phyloP scores from a whole-genome alignment of 2,888 invertebrate species.

The Agelastica alni region DNA sequence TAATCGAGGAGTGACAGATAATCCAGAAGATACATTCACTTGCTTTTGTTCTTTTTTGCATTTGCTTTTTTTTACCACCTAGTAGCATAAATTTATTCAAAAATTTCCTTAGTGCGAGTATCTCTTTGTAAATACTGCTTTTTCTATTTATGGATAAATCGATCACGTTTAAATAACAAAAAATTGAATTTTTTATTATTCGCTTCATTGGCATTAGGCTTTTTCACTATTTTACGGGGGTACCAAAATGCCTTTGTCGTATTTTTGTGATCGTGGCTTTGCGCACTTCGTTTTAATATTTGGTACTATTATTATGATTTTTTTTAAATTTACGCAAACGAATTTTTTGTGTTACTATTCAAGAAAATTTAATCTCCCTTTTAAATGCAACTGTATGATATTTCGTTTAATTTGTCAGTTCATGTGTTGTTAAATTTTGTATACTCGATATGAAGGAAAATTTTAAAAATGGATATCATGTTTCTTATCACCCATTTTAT shows the following conservation, averaged over 20 bases:
- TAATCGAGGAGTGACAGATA: constrained; percentile 25
- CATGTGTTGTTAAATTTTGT: too few relatives aligned
- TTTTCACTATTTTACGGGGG: constrained; percentile 41
- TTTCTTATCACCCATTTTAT: too few relatives aligned
- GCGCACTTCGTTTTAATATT: too few relatives aligned
- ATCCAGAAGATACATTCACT: constrained; percentile 25
- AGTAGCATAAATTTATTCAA: constrained; percentile 28
- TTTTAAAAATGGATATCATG: too few relatives aligned
- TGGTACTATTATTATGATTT: constrained; percentile 24
- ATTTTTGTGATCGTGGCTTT: constrained; percentile 50
- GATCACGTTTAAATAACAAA: background rate
- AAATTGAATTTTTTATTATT: constrained; percentile 14
- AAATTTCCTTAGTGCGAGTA: constrained; percentile 20
- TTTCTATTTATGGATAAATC: background rate
- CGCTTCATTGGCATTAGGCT: constrained; percentile 35
- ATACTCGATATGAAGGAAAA: too few relatives aligned
- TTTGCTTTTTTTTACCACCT: constrained; percentile 31
- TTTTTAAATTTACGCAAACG: background rate
- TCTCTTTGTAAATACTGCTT: background rate
- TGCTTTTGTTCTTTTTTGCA: constrained; percentile 33
- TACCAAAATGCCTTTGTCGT: constrained; percentile 52
- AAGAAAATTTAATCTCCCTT: too few relatives aligned
- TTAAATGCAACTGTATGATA: too few relatives aligned
- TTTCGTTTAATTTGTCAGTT: too few relatives aligned
- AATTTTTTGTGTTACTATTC: too few relatives aligned